Conservation (phyloP, 2,797 vertebrate species). For the Paramormyrops hopkinsi region DNA sequence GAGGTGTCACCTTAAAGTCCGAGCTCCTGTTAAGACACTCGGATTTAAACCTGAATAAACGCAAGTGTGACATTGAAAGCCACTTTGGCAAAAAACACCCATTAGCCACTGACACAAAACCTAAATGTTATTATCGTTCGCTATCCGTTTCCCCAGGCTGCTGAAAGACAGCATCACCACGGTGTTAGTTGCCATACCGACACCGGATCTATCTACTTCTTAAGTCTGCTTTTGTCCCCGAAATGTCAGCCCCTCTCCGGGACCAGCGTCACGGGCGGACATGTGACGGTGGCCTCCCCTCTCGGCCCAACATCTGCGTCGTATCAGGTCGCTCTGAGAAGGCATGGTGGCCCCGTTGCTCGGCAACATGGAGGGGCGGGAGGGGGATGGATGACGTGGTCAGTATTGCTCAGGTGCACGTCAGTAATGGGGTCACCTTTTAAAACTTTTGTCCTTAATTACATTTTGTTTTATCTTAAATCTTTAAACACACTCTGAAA, state of each 20-base stretch:
- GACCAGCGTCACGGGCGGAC: neutral
- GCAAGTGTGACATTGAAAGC: neutral
- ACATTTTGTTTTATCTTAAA: neutral
- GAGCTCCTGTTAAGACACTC: neutral
- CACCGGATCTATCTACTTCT: neutral
- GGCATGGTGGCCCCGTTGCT: neutral
- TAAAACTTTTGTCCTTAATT: neutral
- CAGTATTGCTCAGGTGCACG: neutral
- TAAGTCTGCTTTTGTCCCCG: constrained; percentile 7
- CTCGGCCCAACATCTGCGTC: neutral
- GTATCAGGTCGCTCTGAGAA: neutral
- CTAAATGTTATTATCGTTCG: neutral
- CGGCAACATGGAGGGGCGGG: neutral
- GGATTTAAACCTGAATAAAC: neutral
- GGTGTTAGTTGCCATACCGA: neutral
- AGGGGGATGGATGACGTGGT: neutral
- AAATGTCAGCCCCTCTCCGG: constrained; percentile 15
- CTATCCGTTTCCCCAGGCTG: neutral
- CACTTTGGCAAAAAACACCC: neutral
- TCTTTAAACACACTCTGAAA: neutral
- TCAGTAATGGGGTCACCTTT: neutral
- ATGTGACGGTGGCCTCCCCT: neutral
- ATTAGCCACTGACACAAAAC: neutral
- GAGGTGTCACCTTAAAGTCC: neutral
- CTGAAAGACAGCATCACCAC: neutral